Percentiles rank a stretch among this genome's conserved stretches.
Conservation (phyloP, 1,140 invertebrate genomes). For the Macrostomum lignano region DNA sequence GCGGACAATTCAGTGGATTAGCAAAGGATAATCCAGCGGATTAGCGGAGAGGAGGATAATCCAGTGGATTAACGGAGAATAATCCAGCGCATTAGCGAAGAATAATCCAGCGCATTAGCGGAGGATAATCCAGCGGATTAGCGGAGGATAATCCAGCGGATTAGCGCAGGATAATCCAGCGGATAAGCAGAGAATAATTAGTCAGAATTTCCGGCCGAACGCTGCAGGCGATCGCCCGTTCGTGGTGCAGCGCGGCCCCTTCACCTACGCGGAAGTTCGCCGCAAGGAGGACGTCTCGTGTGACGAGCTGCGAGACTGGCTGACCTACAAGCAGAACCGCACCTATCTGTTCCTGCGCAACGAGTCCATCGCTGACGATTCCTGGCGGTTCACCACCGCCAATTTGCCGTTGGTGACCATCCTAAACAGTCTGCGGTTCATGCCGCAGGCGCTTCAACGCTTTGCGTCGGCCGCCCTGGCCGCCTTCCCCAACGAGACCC, state of each 20-base stretch:
- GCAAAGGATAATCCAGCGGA: too few species aligned
- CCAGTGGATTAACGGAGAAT: too few species aligned
- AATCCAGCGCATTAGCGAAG: too few species aligned
- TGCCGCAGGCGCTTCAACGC: slow-evolving; percentile 8
- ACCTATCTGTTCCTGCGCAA: slow-evolving; percentile 52
- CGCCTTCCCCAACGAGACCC: background rate
- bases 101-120: too few species aligned
- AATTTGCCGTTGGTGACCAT: slow-evolving; percentile 45
- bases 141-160: too few species aligned
- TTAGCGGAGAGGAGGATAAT: too few species aligned
- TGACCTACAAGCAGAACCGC: slow-evolving; percentile 56
- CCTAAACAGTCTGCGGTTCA: slow-evolving; percentile 12
- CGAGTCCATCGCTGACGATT: slow-evolving; percentile 44
- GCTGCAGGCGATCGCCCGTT: slow-evolving; percentile 37
- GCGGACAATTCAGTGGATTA: too few species aligned
- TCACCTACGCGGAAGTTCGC: slow-evolving; percentile 47
- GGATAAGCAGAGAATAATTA: too few species aligned
- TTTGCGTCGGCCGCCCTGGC: background rate
- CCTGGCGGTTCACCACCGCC: slow-evolving; percentile 54
- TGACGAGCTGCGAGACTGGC: too few species aligned
- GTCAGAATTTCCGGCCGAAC: too few species aligned
- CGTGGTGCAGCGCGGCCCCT: slow-evolving; percentile 53
- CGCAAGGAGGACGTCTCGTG: slow-evolving; percentile 10
- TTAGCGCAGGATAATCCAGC: too few species aligned
- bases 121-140: too few species aligned